Evolutionary conservation across 2,888 invertebrate genomes (phyloP).

Genomic region (Campoplex nolae): DNA sequence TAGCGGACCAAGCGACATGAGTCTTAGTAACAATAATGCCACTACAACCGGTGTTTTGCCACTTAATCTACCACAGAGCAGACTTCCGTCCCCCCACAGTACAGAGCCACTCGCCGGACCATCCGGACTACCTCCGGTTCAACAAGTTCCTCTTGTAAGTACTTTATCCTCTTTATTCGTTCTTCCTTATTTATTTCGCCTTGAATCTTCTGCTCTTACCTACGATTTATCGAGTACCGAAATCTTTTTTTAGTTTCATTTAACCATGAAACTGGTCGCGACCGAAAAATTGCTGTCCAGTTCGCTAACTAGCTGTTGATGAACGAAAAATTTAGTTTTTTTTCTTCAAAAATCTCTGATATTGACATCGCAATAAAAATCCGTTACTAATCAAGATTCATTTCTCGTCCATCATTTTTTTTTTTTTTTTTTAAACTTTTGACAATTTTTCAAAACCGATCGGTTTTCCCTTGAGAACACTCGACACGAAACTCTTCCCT

Average conservation of each 20-base stretch:
- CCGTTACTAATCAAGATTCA: neutral
- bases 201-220: neutral
- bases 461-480: neutral
- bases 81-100: slow-evolving; percentile 88
- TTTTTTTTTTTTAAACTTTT: neutral
- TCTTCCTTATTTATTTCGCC: slow-evolving; percentile 4
- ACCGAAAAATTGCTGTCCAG: neutral
- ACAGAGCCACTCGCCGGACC: slow-evolving; percentile 92
- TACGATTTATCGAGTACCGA: neutral
- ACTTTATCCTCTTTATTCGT: slow-evolving; percentile 24
- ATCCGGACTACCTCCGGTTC: slow-evolving; percentile 94
- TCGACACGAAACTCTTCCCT: neutral
- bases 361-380: neutral
- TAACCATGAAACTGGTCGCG: neutral
- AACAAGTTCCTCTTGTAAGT: slow-evolving; percentile 95
- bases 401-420: neutral
- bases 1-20: slow-evolving; percentile 87
- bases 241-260: neutral
- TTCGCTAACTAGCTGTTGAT: no score
- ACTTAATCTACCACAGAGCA: slow-evolving; percentile 80
- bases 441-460: neutral
- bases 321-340: neutral
- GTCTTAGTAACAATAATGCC: slow-evolving; percentile 85
- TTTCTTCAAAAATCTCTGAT: neutral
- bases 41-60: slow-evolving; percentile 82